Percentiles rank a stretch among this genome's conserved stretches.
Conservation (phyloP, 2,113 vertebrate species). For the Ptilonorhynchus violaceus region DNA sequence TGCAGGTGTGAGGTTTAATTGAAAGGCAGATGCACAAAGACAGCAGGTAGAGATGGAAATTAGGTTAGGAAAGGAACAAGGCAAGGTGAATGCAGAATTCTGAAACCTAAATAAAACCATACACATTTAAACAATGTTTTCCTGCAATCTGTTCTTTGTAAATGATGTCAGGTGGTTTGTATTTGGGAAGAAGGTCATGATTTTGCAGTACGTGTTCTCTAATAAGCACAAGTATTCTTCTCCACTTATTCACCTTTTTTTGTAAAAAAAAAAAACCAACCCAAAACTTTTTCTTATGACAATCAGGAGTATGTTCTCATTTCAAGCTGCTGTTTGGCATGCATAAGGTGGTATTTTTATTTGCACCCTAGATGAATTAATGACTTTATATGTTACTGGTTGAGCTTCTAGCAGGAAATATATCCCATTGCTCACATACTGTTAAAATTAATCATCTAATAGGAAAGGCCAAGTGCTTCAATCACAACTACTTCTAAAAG, state of each 20-base stretch:
- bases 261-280: neutral
- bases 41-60: conserved; percentile 30
- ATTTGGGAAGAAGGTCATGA: neutral
- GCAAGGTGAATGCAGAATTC: neutral
- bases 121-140: neutral
- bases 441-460: conserved; percentile 29
- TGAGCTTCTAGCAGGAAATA: neutral
- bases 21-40: conserved; percentile 15
- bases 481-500: neutral
- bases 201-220: neutral
- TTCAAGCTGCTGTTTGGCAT: neutral
- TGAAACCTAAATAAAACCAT: neutral
- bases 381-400: neutral
- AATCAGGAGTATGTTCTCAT: neutral
- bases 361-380: neutral
- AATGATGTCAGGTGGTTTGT: neutral
- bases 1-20: conserved; percentile 5
- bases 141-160: rapidly evolving
- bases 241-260: neutral
- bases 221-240: neutral
- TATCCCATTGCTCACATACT: neutral
- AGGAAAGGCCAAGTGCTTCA: conserved; percentile 21
- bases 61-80: neutral
- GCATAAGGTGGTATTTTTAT: neutral
- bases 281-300: neutral